Base-by-base conservation (phyloP, 35 echinoderm and acorn worm species). In the Ptychodera flava region DNA sequence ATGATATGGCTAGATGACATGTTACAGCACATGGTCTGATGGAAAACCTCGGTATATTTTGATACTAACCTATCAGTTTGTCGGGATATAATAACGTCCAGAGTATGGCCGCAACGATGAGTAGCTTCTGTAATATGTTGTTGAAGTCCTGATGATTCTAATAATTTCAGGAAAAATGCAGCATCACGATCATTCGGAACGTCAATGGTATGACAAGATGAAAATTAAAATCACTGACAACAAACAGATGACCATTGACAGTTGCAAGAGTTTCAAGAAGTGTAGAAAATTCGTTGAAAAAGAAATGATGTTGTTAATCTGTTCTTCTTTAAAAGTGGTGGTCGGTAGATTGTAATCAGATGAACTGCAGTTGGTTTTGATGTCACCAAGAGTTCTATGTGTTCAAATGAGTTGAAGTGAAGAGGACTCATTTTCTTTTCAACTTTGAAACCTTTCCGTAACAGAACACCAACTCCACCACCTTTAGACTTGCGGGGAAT, bases 201-300 rank as follows among this genome's bases (percentile, higher is more conserved):
- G 85, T 92, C n/a, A n/a, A n/a, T n/a, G n/a, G n/a, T n/a, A n/a
- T n/a, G n/a, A n/a, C 91, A 16, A 93, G 33, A 35, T 86, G 87
- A 30, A 90, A 15, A 86, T 90, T 93, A 29, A 93, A 90, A 35
- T 89, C 88, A 16, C 92, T 84, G 29, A 84, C 81, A 32, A 93
- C 33, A 22, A 93, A 52, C 28, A 85, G 1, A 34, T 29, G 0
- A 1, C 89, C 83, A 79, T 82, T 75, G 30, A 83, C 52, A 36
- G 45, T 79, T 16, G 45, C 15, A 77, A 84, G 81, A 34, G 81
- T 34, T 81, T 85, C 88, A 27, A 90, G 33, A 22, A 90, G 75
- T 22, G 35, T 28, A 16, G 81, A 90, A 84, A 85, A 90, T 84
- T 90, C 81, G 34, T 0, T 85, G 38, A 84, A 16, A 36, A 88